Percentiles rank a stretch among this genome's conserved stretches.
These are phyloP conservation scores for Mionectes macconnelli DNA, from an alignment of 2,113 vertebrate genomes.

Conservation along the genomic window DNA sequence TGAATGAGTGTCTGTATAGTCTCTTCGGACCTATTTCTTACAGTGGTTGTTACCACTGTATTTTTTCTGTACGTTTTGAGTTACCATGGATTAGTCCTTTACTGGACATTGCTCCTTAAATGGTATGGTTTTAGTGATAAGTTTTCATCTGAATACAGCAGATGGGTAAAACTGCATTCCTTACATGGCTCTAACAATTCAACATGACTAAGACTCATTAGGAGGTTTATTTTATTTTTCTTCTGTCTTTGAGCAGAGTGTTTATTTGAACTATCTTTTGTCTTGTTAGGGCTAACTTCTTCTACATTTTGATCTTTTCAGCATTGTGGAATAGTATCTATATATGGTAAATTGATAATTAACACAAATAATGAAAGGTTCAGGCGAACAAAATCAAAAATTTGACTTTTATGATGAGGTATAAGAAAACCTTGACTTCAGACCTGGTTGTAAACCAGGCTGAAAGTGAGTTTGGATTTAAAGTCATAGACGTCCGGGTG, in stretches of 20 bases:
- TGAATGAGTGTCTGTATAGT: accelerated
- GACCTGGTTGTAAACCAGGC: background rate
- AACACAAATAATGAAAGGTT: background rate
- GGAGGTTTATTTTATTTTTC: background rate
- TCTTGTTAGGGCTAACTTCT: slow-evolving; percentile 12
- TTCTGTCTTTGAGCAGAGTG: background rate
- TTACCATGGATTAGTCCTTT: background rate
- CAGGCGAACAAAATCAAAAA: background rate
- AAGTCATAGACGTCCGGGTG: background rate
- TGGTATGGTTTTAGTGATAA: background rate
- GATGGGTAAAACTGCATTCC: background rate
- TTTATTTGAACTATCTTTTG: slow-evolving; percentile 39
- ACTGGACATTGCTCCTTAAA: background rate
- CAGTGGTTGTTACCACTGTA: background rate
- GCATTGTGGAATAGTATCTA: background rate
- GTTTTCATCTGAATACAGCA: background rate
- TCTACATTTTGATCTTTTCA: background rate
- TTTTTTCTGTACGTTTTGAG: background rate
- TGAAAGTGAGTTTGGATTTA: background rate
- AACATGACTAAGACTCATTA: background rate
- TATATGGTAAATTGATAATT: background rate
- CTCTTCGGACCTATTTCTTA: background rate
- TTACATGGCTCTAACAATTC: background rate
- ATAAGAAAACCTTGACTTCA: background rate
- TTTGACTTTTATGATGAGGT: background rate